Conservation (phyloP, 2,888 invertebrate genomes). For the Stenodema calcarata region DNA sequence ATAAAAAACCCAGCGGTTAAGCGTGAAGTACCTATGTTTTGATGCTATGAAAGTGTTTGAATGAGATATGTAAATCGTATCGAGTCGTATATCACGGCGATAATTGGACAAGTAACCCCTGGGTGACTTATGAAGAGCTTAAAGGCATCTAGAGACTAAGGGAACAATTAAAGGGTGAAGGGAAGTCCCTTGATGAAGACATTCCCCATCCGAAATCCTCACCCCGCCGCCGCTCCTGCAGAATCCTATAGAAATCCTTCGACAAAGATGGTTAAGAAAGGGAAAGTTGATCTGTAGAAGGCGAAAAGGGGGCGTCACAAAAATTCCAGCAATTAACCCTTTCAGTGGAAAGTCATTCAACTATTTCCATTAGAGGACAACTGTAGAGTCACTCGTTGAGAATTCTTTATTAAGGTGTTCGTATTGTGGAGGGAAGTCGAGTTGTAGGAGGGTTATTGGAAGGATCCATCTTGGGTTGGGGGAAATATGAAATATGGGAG, state of each 20-base stretch:
- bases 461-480: background rate
- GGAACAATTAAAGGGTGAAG: slow-evolving; percentile 42
- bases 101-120: slow-evolving; percentile 42
- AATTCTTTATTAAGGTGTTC: slow-evolving; percentile 49
- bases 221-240: background rate
- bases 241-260: slow-evolving; percentile 25
- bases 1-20: background rate
- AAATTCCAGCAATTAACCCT: slow-evolving; percentile 50
- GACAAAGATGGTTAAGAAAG: slow-evolving; percentile 30
- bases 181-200: slow-evolving; percentile 40
- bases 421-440: slow-evolving; percentile 4
- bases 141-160: slow-evolving; percentile 25
- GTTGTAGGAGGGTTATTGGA: background rate
- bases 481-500: slow-evolving; percentile 45
- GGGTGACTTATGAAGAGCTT: slow-evolving; percentile 47
- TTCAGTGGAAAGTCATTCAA: slow-evolving; percentile 41
- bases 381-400: slow-evolving; percentile 49
- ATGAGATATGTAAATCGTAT: slow-evolving; percentile 39
- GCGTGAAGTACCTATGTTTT: background rate
- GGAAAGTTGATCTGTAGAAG: slow-evolving; percentile 29
- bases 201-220: background rate
- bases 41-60: slow-evolving; percentile 15
- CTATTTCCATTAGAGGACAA: slow-evolving; percentile 51
- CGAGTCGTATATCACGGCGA: slow-evolving; percentile 28
- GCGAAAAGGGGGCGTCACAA: background rate